Evolutionary conservation across 1,140 invertebrate species (phyloP), one percentile per base, ranked within the genome.

Genomic region (Hormaphis cornu): DNA sequence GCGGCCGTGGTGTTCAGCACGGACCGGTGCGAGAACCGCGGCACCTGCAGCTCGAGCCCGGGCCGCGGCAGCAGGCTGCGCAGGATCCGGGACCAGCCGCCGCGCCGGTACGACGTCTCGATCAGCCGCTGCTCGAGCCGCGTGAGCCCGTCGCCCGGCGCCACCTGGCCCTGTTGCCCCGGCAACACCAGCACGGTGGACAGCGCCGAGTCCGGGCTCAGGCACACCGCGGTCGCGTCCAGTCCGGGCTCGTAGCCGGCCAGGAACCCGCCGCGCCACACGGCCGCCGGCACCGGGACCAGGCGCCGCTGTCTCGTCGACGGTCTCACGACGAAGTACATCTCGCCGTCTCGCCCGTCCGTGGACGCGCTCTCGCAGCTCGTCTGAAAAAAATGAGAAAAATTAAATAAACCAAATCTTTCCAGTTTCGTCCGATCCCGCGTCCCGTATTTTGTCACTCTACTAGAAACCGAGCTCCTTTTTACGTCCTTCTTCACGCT

Each of bases 291-390:
- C 26, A 92, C 87, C 0, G 88, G 89, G 1, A 93, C 84, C 1
- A 93, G 77, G 53, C 89, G 83, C 18, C 90, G 80, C 76, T 90
- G 87, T 37, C 88, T 82, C 0, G 89, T 84, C 0, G 86, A 86
- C 0, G 89, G 89, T 20, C 87, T 83, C 0, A 90, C 88, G 6
- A 89, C 87, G 74, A 91, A 91, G 76, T 90, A 90, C 80, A 91
- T 83, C 77, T 91, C 89, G 1, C 89, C 89, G 73, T 91, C 89
- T 53, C 88, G 78, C 7, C 88, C 86, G 40, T 85, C 82, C 9
- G 84, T 85, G 2, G 87, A 88, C 7, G 85, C 85, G 40, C 79
- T 78, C 9, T 74, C 72, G 76, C 89, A 91, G 71, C 90, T 88
- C 5, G 88, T 90, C 83, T 89, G 81, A 69, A 83, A 82, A 70